phyloP scores from a whole-genome alignment of 1,140 invertebrate species.

The Drosophila guanche region DNA sequence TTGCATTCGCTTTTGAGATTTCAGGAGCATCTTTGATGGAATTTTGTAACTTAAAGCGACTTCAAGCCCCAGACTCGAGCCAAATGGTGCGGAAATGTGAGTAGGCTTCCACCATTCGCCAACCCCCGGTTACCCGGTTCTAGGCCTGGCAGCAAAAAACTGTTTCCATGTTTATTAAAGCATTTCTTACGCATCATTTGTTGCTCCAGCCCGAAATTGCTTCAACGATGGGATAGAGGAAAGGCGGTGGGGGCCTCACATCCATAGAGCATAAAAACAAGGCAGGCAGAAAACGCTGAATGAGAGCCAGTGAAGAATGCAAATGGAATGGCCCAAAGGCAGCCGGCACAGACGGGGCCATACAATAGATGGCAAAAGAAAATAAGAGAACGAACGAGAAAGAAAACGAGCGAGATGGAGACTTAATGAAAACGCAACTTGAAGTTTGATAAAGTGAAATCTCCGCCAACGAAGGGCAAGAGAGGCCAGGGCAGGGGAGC shows the following conservation, averaged over 20 bases:
- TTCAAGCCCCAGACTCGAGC: slow-evolving; percentile 7
- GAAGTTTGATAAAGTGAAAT: slow-evolving; percentile 61
- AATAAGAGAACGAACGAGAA: background rate
- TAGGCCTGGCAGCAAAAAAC: slow-evolving; percentile 6
- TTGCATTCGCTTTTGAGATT: too few relatives aligned
- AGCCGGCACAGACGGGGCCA: slow-evolving; percentile 2
- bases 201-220: slow-evolving; percentile 40
- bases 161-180: slow-evolving; percentile 64
- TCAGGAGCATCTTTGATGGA: too few relatives aligned
- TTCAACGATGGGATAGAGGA: slow-evolving; percentile 7
- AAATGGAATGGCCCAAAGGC: slow-evolving; percentile 50
- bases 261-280: slow-evolving; percentile 3
- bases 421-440: slow-evolving; percentile 66
- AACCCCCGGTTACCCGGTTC: background rate
- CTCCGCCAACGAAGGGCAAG: slow-evolving; percentile 7
- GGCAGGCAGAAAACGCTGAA: slow-evolving; percentile 21
- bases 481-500: background rate
- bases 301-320: slow-evolving; percentile 39
- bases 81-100: slow-evolving; percentile 32
- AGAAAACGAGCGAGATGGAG: slow-evolving; percentile 1
- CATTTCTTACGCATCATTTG: slow-evolving; percentile 81
- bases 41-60: too few relatives aligned
- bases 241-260: background rate
- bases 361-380: background rate
- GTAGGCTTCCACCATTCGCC: background rate